These are phyloP conservation scores for Saimiri boliviensis DNA, from an alignment of 2,113 vertebrate genomes.

Conservation along the genomic window DNA sequence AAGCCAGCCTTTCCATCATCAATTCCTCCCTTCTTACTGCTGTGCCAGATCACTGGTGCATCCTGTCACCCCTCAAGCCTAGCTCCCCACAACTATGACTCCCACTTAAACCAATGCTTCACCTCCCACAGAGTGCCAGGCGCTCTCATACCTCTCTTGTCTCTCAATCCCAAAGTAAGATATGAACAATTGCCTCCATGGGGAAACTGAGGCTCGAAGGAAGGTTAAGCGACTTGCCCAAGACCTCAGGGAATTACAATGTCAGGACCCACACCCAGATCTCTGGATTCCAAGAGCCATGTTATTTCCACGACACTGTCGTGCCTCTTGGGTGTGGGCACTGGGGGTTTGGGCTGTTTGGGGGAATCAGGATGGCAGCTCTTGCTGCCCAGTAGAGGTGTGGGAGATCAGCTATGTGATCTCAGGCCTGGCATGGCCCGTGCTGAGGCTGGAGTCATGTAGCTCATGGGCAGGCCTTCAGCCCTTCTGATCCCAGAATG, in stretches of 20 bases:
- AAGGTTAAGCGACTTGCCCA: not conserved
- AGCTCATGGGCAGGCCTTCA: not conserved
- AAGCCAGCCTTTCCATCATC: not conserved
- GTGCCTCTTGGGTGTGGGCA: not conserved
- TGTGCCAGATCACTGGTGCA: not conserved
- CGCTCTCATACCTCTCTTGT: not conserved
- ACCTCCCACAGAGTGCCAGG: not conserved
- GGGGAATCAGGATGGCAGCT: too few species aligned
- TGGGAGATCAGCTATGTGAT: not conserved
- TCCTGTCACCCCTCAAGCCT: not conserved
- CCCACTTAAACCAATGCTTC: not conserved
- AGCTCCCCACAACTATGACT: not conserved
- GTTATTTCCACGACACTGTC: not conserved
- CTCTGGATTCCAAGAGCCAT: not conserved
- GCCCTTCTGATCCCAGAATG: not conserved
- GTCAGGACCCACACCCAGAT: not conserved
- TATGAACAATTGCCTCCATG: not conserved
- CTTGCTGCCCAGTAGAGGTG: too few species aligned
- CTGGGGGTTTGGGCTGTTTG: not conserved
- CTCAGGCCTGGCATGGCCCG: not conserved
- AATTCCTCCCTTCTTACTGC: not conserved
- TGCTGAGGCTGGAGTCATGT: not conserved
- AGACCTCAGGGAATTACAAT: not conserved
- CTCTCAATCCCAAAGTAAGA: not conserved
- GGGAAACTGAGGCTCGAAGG: not conserved